Evolutionary conservation across 2,113 vertebrate species (phyloP).

Genomic region (Ptilorrhoa leucosticta): DNA sequence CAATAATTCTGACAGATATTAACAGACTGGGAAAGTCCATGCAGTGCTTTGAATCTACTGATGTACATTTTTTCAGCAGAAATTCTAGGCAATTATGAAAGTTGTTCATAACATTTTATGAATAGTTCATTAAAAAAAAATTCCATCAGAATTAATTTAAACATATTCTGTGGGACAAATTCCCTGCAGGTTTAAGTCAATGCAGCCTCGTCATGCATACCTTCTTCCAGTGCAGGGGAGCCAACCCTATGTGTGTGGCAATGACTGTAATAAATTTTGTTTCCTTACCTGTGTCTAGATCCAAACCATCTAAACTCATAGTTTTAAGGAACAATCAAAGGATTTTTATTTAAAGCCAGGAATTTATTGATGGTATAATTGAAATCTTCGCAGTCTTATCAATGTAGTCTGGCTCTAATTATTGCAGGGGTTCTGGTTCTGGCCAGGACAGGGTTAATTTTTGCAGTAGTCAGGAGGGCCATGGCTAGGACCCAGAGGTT

Average conservation of each 20-base stretch:
- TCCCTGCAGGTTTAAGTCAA: background rate
- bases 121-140: slow-evolving; percentile 2
- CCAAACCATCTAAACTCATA: background rate
- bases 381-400: background rate
- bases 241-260: background rate
- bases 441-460: background rate
- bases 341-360: background rate
- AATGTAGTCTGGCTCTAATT: background rate
- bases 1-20: background rate
- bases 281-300: background rate
- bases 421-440: background rate
- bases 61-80: background rate
- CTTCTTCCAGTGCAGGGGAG: background rate
- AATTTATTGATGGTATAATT: background rate
- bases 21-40: background rate
- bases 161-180: background rate
- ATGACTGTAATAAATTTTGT: background rate
- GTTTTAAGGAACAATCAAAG: background rate
- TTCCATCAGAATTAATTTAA: background rate
- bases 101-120: background rate
- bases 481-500: background rate
- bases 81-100: background rate
- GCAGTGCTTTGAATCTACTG: background rate
- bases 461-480: background rate
- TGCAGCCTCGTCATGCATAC: background rate